phyloP scores from a whole-genome alignment of 2,888 invertebrate species.

The Endotricha flammealis region DNA sequence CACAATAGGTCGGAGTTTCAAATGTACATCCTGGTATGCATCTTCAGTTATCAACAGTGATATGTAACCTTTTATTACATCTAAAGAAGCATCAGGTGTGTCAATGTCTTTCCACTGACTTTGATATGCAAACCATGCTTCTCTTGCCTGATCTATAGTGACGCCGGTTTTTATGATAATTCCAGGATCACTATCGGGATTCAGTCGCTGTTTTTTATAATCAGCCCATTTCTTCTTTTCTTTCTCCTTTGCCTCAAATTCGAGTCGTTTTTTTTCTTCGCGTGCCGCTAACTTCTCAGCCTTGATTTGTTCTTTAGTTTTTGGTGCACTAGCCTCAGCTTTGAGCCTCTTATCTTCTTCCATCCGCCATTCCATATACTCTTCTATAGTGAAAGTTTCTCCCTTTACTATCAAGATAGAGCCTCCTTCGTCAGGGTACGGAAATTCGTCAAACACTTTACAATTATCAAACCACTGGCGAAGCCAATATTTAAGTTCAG shows the following conservation, averaged over 20 bases:
- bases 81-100: constrained; percentile 62
- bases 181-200: constrained; percentile 66
- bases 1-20: constrained; percentile 82
- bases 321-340: constrained; percentile 46
- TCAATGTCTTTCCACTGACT: constrained; percentile 58
- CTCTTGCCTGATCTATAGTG: constrained; percentile 31
- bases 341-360: constrained; percentile 54
- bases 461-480: constrained; percentile 78
- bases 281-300: constrained; percentile 54
- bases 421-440: constrained; percentile 85
- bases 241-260: constrained; percentile 43
- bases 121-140: constrained; percentile 50
- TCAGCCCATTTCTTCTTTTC: constrained; percentile 60
- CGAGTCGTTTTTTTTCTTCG: constrained; percentile 57
- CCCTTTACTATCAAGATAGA: constrained; percentile 77
- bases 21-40: constrained; percentile 80
- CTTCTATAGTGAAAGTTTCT: constrained; percentile 78
- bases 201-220: constrained; percentile 64
- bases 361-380: constrained; percentile 68
- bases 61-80: constrained; percentile 80
- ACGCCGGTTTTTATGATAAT: constrained; percentile 45
- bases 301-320: constrained; percentile 66
- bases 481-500: constrained; percentile 87
- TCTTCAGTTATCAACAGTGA: constrained; percentile 81
- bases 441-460: constrained; percentile 83